A percentile compares a stretch with the other conserved stretches of the same genome.
Conservation (phyloP, 2,113 vertebrate genomes). For the Cyprinus carpio region DNA sequence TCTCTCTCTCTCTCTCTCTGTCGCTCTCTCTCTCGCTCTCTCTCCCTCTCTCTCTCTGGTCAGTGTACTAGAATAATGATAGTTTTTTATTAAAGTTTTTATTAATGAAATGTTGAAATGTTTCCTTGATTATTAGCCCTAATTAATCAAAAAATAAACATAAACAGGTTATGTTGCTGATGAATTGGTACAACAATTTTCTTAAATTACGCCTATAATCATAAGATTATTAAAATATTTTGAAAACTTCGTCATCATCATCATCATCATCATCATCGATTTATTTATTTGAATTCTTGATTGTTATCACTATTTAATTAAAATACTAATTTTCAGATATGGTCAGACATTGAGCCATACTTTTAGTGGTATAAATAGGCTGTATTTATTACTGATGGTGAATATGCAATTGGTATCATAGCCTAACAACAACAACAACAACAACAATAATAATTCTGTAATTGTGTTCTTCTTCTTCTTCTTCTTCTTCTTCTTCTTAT, state of each 20-base stretch:
- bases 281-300: not conserved
- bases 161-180: not conserved
- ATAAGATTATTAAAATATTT: not conserved
- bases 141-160: not conserved
- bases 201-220: not conserved
- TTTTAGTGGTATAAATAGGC: not conserved
- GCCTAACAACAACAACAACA: not conserved
- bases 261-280: not conserved
- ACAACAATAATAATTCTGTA: not conserved
- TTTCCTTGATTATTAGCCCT: not conserved
- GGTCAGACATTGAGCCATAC: not conserved
- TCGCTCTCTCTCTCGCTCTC: conserved; percentile 3
- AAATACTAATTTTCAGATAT: not conserved
- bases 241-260: not conserved
- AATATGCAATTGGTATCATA: not conserved
- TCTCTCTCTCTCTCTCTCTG: conserved; percentile 2
- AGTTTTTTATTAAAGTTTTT: not conserved
- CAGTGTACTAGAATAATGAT: not conserved
- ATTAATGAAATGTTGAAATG: not conserved
- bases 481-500: too few species aligned
- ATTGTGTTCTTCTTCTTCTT: too few species aligned
- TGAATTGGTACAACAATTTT: not conserved
- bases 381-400: not conserved
- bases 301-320: not conserved
- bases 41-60: not conserved